Evolutionary conservation across 2,113 vertebrate species (phyloP).

Genomic region (Ciconia stormi): DNA sequence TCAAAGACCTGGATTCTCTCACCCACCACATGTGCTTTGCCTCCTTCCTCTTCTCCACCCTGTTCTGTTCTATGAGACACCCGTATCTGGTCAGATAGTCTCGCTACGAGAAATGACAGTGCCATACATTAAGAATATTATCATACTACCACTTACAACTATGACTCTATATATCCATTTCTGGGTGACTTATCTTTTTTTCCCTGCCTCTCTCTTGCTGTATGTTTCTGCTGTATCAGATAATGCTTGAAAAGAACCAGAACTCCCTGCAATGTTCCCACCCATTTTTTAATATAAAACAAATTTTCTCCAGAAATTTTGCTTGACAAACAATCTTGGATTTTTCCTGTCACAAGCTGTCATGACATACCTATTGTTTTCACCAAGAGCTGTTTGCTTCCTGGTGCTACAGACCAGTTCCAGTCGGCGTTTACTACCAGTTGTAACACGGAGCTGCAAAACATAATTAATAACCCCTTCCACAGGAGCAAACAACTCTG

Average conservation of each 20-base stretch:
- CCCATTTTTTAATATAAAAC: not conserved
- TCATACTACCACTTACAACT: not conserved
- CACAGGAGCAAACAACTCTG: not conserved
- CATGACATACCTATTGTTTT: not conserved
- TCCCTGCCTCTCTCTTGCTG: not conserved
- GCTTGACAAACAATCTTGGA: not conserved
- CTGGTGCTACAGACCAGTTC: not conserved
- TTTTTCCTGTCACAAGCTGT: not conserved
- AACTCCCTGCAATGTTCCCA: not conserved
- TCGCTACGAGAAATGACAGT: not conserved
- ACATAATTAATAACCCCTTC: not conserved
- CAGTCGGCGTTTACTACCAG: not conserved
- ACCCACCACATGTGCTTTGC: not conserved
- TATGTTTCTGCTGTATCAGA: not conserved
- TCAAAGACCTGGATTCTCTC: constrained; percentile 12
- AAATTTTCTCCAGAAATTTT: not conserved
- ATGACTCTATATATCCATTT: not conserved
- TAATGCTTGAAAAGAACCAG: not conserved
- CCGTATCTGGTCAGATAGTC: not conserved
- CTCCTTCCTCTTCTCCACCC: not conserved
- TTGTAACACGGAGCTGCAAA: not conserved
- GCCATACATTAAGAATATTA: not conserved
- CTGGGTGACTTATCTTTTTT: not conserved
- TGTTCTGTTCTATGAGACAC: not conserved
- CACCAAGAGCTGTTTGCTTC: not conserved